Conservation (phyloP, 2,888 invertebrate genomes). For the Sinhomidia bicolor region DNA sequence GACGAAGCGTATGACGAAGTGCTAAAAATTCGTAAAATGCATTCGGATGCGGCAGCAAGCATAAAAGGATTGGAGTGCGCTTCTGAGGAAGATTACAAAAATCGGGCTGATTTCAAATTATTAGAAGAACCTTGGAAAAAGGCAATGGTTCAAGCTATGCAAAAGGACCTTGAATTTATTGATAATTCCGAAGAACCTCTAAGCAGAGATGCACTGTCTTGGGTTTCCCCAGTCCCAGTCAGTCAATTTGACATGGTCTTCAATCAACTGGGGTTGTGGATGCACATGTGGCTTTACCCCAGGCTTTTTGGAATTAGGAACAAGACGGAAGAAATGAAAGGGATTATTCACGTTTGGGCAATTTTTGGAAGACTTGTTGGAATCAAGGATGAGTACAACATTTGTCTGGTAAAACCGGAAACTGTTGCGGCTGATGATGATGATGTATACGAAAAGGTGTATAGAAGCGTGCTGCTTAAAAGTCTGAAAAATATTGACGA, state of each 20-base stretch:
- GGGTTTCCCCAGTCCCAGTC: slow-evolving; percentile 79
- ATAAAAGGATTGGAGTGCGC: background rate
- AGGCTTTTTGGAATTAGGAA: slow-evolving; percentile 64
- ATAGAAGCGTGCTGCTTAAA: slow-evolving; percentile 65
- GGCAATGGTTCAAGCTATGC: slow-evolving; percentile 65
- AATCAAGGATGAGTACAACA: slow-evolving; percentile 75
- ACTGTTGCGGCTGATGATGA: slow-evolving; percentile 19
- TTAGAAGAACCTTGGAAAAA: slow-evolving; percentile 64
- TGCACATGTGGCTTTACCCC: slow-evolving; percentile 80
- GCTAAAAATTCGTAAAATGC: slow-evolving; percentile 68
- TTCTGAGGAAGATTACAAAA: background rate
- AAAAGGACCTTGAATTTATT: slow-evolving; percentile 69
- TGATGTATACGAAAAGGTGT: slow-evolving; percentile 65
- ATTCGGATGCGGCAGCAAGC: slow-evolving; percentile 40
- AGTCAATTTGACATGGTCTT: slow-evolving; percentile 82
- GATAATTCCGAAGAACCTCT: slow-evolving; percentile 66
- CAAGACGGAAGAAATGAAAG: slow-evolving; percentile 57
- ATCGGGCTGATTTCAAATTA: slow-evolving; percentile 25
- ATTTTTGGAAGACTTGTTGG: slow-evolving; percentile 74
- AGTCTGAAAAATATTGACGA: slow-evolving; percentile 75
- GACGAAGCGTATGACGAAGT: slow-evolving; percentile 50
- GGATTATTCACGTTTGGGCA: slow-evolving; percentile 76
- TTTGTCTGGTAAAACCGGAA: slow-evolving; percentile 71
- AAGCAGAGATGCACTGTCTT: slow-evolving; percentile 68
- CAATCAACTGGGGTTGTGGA: slow-evolving; percentile 82